Percentiles rank a stretch among this genome's conserved stretches.
Conservation (phyloP, 2,888 invertebrate species). For the Coelopa pilipes region DNA sequence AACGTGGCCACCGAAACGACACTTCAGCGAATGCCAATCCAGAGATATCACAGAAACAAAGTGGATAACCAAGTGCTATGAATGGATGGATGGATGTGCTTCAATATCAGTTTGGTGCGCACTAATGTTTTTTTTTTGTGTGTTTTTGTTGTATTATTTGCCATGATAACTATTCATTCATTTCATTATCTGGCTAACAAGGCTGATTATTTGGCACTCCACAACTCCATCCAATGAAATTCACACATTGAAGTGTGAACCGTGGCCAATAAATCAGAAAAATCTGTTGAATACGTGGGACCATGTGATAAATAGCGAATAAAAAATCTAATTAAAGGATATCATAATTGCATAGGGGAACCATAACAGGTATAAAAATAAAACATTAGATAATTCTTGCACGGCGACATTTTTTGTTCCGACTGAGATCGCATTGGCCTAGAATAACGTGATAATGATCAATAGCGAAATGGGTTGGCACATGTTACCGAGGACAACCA, state of each 20-base stretch:
- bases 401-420: too few species aligned
- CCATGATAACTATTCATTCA: neutral
- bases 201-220: slow-evolving; percentile 20
- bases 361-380: too few species aligned
- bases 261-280: slow-evolving; percentile 14
- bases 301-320: neutral
- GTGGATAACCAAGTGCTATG: slow-evolving; percentile 1
- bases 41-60: slow-evolving; percentile 21
- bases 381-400: too few species aligned
- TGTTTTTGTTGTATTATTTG: slow-evolving; percentile 2
- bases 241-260: neutral
- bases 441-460: too few species aligned
- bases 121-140: neutral
- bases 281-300: neutral
- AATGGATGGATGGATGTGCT: slow-evolving; percentile 10
- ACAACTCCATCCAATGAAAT: slow-evolving; percentile 18
- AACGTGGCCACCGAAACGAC: neutral
- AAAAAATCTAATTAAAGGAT: too few species aligned
- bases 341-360: too few species aligned
- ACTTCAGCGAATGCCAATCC: slow-evolving; percentile 24
- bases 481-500: too few species aligned
- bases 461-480: too few species aligned
- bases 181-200: slow-evolving; percentile 19
- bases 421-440: too few species aligned
- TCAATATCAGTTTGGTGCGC: neutral